Evolutionary conservation across 1,140 invertebrate species (phyloP).

Genomic region (Drosophila nigrodunni): DNA sequence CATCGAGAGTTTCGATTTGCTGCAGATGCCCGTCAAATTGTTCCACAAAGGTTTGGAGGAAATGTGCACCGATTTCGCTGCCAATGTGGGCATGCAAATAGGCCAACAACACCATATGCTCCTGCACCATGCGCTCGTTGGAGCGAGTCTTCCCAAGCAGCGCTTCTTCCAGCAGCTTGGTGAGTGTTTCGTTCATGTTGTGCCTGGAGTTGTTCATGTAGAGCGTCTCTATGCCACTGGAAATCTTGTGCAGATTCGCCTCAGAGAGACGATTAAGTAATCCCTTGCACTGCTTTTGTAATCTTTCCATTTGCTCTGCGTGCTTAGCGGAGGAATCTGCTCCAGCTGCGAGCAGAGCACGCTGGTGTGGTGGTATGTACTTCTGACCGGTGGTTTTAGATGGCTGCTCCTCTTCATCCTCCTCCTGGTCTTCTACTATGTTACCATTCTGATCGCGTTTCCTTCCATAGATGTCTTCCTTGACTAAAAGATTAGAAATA

Average conservation of each 20-base stretch:
- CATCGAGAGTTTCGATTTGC: constrained; percentile 84
- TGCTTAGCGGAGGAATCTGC: constrained; percentile 85
- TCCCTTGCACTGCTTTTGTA: constrained; percentile 94
- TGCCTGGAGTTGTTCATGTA: constrained; percentile 92
- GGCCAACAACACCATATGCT: constrained; percentile 93
- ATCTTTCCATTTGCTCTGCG: constrained; percentile 87
- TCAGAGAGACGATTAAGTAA: constrained; percentile 94
- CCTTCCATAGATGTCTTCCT: constrained; percentile 98
- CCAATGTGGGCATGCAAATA: constrained; percentile 96
- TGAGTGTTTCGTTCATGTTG: constrained; percentile 92
- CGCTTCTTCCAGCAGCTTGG: constrained; percentile 89
- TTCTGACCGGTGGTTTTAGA: constrained; percentile 81
- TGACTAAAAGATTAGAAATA: constrained; percentile 78
- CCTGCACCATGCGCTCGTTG: constrained; percentile 92
- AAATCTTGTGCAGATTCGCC: constrained; percentile 94
- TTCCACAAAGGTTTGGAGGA: constrained; percentile 77
- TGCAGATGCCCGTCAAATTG: constrained; percentile 87
- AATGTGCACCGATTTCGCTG: constrained; percentile 91
- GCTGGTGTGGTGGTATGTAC: constrained; percentile 93
- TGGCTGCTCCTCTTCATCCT: neutral
- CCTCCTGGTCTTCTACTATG: constrained; percentile 85
- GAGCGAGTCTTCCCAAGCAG: constrained; percentile 87
- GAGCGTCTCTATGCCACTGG: constrained; percentile 89
- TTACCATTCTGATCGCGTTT: constrained; percentile 92
- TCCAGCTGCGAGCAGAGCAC: constrained; percentile 84